Evolutionary conservation across 1,140 invertebrate genomes (phyloP), one percentile per base, ranked within the genome.

Genomic region (Nylanderia fulva): DNA sequence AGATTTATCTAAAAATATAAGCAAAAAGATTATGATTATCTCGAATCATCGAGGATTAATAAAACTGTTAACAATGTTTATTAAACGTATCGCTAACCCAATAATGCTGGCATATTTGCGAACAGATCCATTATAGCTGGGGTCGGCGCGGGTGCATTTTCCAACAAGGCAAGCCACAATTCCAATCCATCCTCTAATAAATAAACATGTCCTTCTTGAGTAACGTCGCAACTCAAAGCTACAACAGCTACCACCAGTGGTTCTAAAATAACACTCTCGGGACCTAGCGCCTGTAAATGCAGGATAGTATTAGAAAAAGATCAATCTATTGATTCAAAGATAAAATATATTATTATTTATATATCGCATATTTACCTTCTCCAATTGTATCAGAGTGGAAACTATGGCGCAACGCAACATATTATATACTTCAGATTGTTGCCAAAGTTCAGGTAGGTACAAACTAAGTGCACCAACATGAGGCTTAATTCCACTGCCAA

Each of bases 401-500:
- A 99, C 96, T 88, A 99, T 98, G 63, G 98, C 98, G 94, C 98
- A 99, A 39, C 98, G 95, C 75, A 99, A 94, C 97, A 99, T 98
- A 93, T 98, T 97, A 91, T 99, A 98, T 72, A 97, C 96, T 56
- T 96, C 96, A 9, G 98, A 98, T 93, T 98, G 97, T 61, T 97
- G 95, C 98, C 98, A 99, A 71, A 99, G 93, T 85, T 96, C 92
- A 5, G 98, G 98, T 86, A 99, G 95, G 94, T 98, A 99, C 68
- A 96, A 96, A 80, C 98, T 96, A 27, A 99, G 95, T 27, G 96
- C 96, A 72, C 95, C 95, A 1, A 96, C 95, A 90, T 97, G 95
- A 6, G 98, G 97, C 66, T 96, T 96, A 64, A 98, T 98, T 52
- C 96, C 95, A 61, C 95, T 95, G 29, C 97, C 98, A 93, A 98